Conservation (phyloP, 2,797 vertebrate genomes). For the Poecilia picta region DNA sequence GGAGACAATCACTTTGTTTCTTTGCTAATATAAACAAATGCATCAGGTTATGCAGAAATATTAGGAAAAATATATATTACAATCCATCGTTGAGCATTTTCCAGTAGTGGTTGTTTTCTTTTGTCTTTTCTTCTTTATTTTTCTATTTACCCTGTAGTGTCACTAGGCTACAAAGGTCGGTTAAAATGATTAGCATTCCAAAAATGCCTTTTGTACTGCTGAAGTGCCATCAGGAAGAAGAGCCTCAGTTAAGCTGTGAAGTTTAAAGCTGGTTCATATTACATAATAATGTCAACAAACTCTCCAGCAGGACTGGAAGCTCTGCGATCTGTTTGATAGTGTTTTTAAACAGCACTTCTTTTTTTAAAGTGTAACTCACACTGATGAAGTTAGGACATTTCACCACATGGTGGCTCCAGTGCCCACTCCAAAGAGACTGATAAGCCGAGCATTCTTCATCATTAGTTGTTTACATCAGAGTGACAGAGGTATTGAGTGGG, state of each 20-base stretch:
- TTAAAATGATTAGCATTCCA: conserved; percentile 72
- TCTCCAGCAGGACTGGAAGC: conserved; percentile 28
- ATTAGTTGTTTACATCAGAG: conserved; percentile 70
- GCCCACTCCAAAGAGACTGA: conserved; percentile 30
- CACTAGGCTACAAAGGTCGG: conserved; percentile 67
- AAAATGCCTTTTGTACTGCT: conserved; percentile 59
- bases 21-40: conserved; percentile 13
- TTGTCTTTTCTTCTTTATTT: not conserved
- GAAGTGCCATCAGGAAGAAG: conserved; percentile 37
- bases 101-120: not conserved
- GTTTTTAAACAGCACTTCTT: conserved; percentile 18
- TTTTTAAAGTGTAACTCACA: conserved; percentile 10
- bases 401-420: conserved; percentile 73
- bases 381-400: conserved; percentile 24
- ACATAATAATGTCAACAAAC: conserved; percentile 17
- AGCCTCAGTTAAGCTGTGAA: conserved; percentile 31
- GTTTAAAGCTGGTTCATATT: conserved; percentile 23
- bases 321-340: conserved; percentile 39
- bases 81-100: conserved; percentile 36
- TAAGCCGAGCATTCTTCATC: conserved; percentile 57
- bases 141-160: conserved; percentile 50
- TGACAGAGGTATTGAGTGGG: conserved; percentile 48
- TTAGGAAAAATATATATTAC: conserved; percentile 6
- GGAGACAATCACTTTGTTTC: conserved; percentile 53
- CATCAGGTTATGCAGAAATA: conserved; percentile 13